Evolutionary conservation across 2,888 invertebrate species (phyloP), one percentile per base, ranked within the genome.

Genomic region (Blomia tropicalis): DNA sequence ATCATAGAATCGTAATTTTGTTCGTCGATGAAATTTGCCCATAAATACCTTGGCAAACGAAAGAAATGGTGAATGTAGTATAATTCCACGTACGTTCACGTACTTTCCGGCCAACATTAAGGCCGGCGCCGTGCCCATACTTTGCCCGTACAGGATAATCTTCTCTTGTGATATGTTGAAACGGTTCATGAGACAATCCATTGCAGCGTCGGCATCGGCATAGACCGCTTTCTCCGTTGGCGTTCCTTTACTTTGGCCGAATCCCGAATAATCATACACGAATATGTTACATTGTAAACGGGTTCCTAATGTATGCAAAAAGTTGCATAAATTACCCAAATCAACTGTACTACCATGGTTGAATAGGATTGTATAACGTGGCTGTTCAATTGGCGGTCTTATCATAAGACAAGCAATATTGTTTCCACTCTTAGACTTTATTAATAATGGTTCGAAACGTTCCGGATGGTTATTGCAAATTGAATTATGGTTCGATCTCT

Each of bases 191-290:
- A 62, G 3, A 7, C 36, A 27, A 23, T 31, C n/a, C 43, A 32
- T 56, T 19, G 43, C 62, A 11, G 62, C 29, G n/a, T 62, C 62
- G 2, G 36, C 32, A 29, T 62, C 62, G 14, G 62, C 58, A 30
- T 62, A 62, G n/a, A 62, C 58, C 25, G 43, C 43, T 22, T 43
- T 43, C 25, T 58, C 62, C 1, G 62, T 43, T 19, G 62, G 62
- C n/a, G 30, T 19, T 1, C 62, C 62, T 3, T 2, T 22, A 25
- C 58, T 58, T 36, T 62, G 43, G 22, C 62, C 62, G 22, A 41
- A 62, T 11, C 62, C 62, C 2, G 62, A 62, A 36, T 62, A 62
- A 23, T 62, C 62, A 27, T 62, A 62, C 30, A 43, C 36, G 47
- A 62, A 58, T 32, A 62, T 44, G 47, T 62, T 62, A 30, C 62